Conservation (phyloP, 2,888 invertebrate species). For the Liposcelis brunnea region DNA sequence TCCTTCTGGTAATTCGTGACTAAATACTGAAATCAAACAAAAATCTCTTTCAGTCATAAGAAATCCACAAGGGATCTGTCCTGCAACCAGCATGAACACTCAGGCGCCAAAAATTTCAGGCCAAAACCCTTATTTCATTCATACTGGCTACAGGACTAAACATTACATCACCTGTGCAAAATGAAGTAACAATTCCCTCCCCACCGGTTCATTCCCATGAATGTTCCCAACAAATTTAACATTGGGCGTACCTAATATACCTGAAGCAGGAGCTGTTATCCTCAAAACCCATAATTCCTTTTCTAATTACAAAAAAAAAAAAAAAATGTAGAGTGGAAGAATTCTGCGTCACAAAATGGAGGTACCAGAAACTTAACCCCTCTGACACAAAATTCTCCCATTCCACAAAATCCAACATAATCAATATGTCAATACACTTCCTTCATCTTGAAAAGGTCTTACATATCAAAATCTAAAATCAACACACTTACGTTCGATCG, state of each 20-base stretch:
- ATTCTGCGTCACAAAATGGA: too few species aligned
- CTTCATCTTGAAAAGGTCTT: too few species aligned
- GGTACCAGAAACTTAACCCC: too few species aligned
- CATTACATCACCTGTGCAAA: slow-evolving; percentile 34
- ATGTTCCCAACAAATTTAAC: slow-evolving; percentile 57
- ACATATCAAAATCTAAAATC: too few species aligned
- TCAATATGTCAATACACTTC: slow-evolving; percentile 1
- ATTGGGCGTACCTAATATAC: slow-evolving; percentile 36
- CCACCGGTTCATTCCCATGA: slow-evolving; percentile 53
- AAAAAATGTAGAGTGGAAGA: too few species aligned
- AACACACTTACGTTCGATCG: slow-evolving; percentile 29
- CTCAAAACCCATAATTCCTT: slow-evolving; percentile 39
- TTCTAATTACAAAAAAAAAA: slow-evolving; percentile 24
- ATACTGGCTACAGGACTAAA: too few species aligned
- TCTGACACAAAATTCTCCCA: too few species aligned
- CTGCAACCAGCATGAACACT: too few species aligned
- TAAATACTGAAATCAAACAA: slow-evolving; percentile 32
- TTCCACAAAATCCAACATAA: neutral
- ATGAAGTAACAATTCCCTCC: slow-evolving; percentile 45
- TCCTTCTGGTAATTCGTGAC: slow-evolving; percentile 29
- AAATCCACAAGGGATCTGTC: too few species aligned
- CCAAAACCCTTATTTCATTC: too few species aligned
- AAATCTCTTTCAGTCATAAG: too few species aligned
- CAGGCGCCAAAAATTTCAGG: too few species aligned
- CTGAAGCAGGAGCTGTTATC: slow-evolving; percentile 26